These are phyloP conservation scores for Carlito syrichta DNA, from an alignment of 2,113 vertebrate species.

Conservation along the genomic window DNA sequence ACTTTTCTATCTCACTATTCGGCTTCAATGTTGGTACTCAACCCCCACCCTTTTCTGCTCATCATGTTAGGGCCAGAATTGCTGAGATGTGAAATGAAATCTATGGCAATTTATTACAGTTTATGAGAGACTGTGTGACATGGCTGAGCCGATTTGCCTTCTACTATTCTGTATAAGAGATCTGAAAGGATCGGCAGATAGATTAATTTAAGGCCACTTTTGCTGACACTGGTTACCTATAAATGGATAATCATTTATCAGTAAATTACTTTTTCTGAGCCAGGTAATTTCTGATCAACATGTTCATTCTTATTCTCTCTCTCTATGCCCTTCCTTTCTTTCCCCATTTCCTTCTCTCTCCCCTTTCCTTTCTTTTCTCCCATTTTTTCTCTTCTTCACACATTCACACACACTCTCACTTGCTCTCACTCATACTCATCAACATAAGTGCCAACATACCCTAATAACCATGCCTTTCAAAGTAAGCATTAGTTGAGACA, in stretches of 20 bases:
- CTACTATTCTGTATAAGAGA: constrained; percentile 58
- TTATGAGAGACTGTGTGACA: constrained; percentile 56
- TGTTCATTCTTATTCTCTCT: constrained; percentile 16
- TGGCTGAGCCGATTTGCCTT: constrained; percentile 45
- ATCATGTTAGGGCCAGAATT: constrained; percentile 43
- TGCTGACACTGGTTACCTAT: constrained; percentile 75
- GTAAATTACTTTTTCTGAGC: constrained; percentile 82
- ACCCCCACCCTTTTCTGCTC: neutral
- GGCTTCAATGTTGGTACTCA: neutral
- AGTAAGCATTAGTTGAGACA: neutral
- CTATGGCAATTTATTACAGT: constrained; percentile 55
- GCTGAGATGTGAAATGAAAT: constrained; percentile 70
- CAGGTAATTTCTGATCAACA: constrained; percentile 83
- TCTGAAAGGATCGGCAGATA: constrained; percentile 77
- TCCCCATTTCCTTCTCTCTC: neutral
- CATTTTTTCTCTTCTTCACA: too few relatives aligned
- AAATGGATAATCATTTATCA: constrained; percentile 81
- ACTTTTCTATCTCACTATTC: neutral
- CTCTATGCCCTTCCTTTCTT: neutral
- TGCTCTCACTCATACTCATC: too few relatives aligned
- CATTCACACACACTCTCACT: neutral
- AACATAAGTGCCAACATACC: neutral
- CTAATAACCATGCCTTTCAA: neutral
- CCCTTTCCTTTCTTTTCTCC: too few relatives aligned
- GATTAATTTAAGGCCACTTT: constrained; percentile 79